phyloP scores from a whole-genome alignment of 2,888 invertebrate species.

The Acanthosepion pharaonis region DNA sequence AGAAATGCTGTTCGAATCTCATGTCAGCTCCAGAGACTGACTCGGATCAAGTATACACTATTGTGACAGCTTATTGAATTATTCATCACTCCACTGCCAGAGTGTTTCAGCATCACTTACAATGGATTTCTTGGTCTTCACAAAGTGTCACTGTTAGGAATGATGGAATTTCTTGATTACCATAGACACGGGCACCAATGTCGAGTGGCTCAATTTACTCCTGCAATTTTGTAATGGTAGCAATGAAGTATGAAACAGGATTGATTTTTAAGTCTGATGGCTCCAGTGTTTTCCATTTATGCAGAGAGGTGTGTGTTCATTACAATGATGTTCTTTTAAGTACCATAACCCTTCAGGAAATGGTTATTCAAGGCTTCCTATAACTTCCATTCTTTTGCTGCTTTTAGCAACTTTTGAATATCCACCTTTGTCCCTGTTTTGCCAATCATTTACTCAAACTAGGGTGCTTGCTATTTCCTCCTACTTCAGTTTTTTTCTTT shows the following conservation, averaged over 20 bases:
- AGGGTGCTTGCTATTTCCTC: too few species aligned
- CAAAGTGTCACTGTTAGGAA: background rate
- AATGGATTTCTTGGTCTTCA: background rate
- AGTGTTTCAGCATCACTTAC: conserved; percentile 20
- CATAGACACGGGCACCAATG: background rate
- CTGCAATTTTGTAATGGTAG: background rate
- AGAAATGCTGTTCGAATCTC: background rate
- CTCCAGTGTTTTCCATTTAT: background rate
- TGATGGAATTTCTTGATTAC: conserved; percentile 11
- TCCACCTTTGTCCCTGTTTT: too few species aligned
- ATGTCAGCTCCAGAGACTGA: background rate
- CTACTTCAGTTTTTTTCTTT: too few species aligned
- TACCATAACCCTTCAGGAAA: too few species aligned
- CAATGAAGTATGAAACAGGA: background rate
- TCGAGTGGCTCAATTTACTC: background rate
- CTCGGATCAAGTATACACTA: background rate
- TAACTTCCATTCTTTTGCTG: too few species aligned
- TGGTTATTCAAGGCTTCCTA: too few species aligned
- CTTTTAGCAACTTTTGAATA: too few species aligned
- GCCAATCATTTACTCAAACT: too few species aligned
- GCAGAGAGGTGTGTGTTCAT: too few species aligned
- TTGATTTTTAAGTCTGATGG: background rate
- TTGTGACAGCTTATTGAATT: conserved; percentile 1
- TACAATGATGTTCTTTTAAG: too few species aligned
- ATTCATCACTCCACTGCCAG: background rate